Percentiles rank a stretch among this genome's conserved stretches.
Conservation (phyloP, 2,113 vertebrate species). For the Ursus arctos region DNA sequence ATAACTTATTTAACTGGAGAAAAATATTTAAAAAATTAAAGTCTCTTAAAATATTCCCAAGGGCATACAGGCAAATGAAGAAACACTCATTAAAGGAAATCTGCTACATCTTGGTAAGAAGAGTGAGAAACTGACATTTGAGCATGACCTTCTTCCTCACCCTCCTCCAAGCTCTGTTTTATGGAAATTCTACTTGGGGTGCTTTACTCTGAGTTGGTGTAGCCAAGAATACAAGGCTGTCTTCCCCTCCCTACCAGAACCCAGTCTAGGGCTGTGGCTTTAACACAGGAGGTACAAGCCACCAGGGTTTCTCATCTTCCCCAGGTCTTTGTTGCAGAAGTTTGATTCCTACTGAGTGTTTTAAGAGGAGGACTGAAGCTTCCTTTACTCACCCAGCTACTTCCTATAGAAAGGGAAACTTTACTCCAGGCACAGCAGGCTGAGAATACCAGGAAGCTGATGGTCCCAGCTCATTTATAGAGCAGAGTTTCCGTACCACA, state of each 20-base stretch:
- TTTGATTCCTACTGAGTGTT: not conserved
- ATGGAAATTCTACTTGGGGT: not conserved
- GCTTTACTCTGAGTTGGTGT: not conserved
- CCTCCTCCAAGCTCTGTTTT: not conserved
- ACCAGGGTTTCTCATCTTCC: not conserved
- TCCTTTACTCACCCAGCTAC: not conserved
- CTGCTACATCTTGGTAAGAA: not conserved
- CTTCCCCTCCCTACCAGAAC: not conserved
- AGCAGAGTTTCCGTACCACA: not conserved
- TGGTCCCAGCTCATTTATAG: not conserved
- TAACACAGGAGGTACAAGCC: not conserved
- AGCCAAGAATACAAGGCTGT: not conserved
- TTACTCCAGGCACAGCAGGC: not conserved
- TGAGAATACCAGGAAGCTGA: not conserved
- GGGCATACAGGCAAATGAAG: not conserved
- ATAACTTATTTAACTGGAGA: not conserved
- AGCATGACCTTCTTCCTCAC: not conserved
- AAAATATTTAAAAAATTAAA: not conserved
- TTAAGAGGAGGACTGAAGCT: not conserved
- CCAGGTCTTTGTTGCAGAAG: not conserved
- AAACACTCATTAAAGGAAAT: not conserved
- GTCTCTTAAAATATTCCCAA: not conserved
- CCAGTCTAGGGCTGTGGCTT: not conserved
- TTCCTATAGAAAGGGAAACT: not conserved
- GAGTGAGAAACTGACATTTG: not conserved